A percentile compares a stretch with the other conserved stretches of the same genome.
Evolutionary conservation across 1,140 invertebrate species (phyloP).

Genomic region (Ooceraea biroi): DNA sequence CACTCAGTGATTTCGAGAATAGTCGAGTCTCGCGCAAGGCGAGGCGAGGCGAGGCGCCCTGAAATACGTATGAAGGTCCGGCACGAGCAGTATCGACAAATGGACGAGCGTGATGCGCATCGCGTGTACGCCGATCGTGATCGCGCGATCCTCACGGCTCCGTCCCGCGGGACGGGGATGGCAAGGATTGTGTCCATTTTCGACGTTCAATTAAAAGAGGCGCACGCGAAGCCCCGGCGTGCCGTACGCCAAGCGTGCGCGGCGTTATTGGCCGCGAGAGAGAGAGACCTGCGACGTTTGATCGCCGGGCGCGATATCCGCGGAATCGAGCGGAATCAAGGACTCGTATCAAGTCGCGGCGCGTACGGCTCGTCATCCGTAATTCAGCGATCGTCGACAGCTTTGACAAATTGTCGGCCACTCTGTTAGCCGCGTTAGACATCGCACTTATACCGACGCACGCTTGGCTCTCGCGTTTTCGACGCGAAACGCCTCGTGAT

Average conservation of each 20-base stretch:
- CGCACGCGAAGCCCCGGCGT: conserved; percentile 5
- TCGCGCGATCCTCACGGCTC: conserved; percentile 43
- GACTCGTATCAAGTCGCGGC: no score
- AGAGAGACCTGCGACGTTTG: not conserved
- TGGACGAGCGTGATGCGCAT: conserved; percentile 54
- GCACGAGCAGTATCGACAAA: conserved; percentile 50
- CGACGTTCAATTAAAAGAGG: conserved; percentile 49
- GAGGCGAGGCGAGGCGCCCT: conserved; percentile 18
- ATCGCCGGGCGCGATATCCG: conserved; percentile 8
- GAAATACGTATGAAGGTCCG: conserved; percentile 59
- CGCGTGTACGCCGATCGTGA: conserved; percentile 65
- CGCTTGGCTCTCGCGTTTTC: conserved; percentile 3
- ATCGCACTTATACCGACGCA: conserved; percentile 28
- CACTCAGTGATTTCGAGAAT: conserved; percentile 23
- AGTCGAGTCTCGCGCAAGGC: conserved; percentile 57
- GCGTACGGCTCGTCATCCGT: conserved; percentile 12
- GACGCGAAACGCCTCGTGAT: not conserved
- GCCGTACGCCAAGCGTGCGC: no score
- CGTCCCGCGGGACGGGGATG: conserved; percentile 35
- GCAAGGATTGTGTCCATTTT: conserved; percentile 53
- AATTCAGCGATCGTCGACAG: conserved; percentile 44
- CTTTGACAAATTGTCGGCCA: conserved; percentile 54
- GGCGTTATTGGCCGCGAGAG: not conserved
- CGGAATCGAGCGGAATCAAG: not conserved
- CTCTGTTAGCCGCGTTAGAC: conserved; percentile 22